A percentile compares a stretch with the other conserved stretches of the same genome.
Evolutionary conservation across 37 sponge, comb jelly and placozoan genomes (phyloP).

Genomic region (Bolinopsis microptera): DNA sequence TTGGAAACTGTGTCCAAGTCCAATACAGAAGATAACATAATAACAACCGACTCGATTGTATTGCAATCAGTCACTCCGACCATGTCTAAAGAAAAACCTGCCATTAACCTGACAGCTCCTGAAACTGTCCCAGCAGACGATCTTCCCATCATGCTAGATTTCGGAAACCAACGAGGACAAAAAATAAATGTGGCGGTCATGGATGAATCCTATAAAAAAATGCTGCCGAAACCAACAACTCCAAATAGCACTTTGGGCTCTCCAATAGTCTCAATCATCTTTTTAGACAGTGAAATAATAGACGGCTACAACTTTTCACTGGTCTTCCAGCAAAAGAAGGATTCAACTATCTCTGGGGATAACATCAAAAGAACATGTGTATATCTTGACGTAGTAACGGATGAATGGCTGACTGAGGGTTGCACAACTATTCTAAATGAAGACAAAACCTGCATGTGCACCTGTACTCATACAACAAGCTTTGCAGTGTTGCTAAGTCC

Average conservation of each 20-base stretch:
- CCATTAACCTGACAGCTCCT: neutral
- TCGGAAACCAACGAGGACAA: neutral
- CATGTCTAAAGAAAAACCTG: no score
- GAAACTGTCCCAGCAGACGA: neutral
- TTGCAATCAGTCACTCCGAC: no score
- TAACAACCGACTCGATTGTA: no score
- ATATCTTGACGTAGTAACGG: neutral
- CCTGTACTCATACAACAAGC: neutral
- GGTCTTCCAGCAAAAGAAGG: neutral
- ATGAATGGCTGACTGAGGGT: neutral
- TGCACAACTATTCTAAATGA: neutral
- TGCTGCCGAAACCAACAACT: neutral
- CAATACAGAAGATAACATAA: no score
- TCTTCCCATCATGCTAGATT: neutral
- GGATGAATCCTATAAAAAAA: neutral
- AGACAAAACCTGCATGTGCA: neutral
- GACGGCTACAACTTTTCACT: neutral
- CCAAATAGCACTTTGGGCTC: neutral
- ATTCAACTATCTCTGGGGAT: neutral
- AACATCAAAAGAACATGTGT: neutral
- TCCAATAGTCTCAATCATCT: neutral
- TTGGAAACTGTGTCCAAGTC: no score
- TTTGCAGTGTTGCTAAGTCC: neutral
- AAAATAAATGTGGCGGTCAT: neutral
- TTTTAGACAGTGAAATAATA: neutral